Percentiles rank a stretch among this genome's conserved stretches.
phyloP scores from a whole-genome alignment of 2,888 invertebrate species.

The Athetis lepigone region DNA sequence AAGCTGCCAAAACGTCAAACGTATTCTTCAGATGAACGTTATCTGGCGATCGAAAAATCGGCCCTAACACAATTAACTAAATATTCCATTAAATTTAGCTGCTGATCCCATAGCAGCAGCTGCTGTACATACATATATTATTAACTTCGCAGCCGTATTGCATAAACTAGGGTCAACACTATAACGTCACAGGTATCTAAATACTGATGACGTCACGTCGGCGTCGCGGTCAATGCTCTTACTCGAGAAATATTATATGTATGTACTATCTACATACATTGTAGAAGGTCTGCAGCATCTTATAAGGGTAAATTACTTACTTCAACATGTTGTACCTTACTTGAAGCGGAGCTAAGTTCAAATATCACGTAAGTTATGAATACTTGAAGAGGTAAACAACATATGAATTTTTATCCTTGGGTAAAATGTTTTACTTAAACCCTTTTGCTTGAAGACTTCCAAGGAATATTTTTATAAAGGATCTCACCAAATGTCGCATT shows the following conservation, averaged over 20 bases:
- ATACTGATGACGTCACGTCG: constrained; percentile 25
- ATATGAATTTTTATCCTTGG: background rate
- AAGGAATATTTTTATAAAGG: background rate
- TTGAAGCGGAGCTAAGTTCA: background rate
- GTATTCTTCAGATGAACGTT: too few relatives aligned
- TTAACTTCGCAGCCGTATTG: background rate
- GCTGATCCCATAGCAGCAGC: background rate
- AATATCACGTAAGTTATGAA: background rate
- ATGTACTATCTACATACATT: too few relatives aligned
- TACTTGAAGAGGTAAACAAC: constrained; percentile 1
- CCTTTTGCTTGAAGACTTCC: background rate
- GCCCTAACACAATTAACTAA: too few relatives aligned
- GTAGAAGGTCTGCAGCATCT: background rate
- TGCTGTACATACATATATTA: background rate
- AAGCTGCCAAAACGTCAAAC: too few relatives aligned
- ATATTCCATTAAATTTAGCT: too few relatives aligned
- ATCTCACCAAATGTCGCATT: background rate
- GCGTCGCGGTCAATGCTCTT: constrained; percentile 1
- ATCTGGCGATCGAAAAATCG: too few relatives aligned
- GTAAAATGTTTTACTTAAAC: background rate
- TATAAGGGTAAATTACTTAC: constrained; percentile 11
- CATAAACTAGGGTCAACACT: constrained; percentile 6
- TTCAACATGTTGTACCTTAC: background rate
- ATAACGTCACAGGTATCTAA: constrained; percentile 15
- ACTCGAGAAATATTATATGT: constrained; percentile 2